These are phyloP conservation scores for Melanotaenia parkinsoni DNA, from an alignment of 2,797 vertebrate species.

Conservation along the genomic window DNA sequence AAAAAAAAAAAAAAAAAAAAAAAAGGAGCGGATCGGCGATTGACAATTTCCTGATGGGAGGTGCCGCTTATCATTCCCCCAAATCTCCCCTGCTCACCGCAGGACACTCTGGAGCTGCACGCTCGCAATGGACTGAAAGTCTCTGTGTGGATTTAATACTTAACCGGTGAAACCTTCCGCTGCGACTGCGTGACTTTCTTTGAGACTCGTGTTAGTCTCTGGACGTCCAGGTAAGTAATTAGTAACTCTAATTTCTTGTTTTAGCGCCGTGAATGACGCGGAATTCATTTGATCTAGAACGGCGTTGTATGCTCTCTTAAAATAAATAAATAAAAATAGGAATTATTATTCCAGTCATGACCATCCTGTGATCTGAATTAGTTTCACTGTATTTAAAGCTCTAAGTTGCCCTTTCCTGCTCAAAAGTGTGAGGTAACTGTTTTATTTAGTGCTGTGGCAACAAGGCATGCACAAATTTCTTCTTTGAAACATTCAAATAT, in stretches of 20 bases:
- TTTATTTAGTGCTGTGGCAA: not conserved
- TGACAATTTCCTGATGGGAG: conserved; percentile 92
- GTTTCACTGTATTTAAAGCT: not conserved
- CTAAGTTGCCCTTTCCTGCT: not conserved
- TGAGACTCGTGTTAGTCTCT: conserved; percentile 9
- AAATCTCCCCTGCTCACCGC: conserved; percentile 43
- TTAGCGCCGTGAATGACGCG: not conserved
- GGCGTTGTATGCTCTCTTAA: not conserved
- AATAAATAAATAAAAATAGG: not conserved
- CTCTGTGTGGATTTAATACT: not conserved
- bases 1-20: conserved; percentile 51
- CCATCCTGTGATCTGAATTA: not conserved
- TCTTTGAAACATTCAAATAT: not conserved
- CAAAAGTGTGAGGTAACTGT: not conserved
- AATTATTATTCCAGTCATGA: not conserved
- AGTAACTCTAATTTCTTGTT: not conserved
- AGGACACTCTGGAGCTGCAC: conserved; percentile 23
- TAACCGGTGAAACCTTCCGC: conserved; percentile 16
- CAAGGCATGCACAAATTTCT: not conserved
- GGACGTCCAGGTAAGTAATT: conserved; percentile 53
- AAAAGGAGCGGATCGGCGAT: conserved; percentile 76
- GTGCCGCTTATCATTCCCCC: conserved; percentile 70
- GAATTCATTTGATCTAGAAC: not conserved
- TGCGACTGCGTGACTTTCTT: not conserved
- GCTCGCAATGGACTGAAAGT: conserved; percentile 73